phyloP scores from a whole-genome alignment of 2,888 invertebrate genomes.

The Lasioglossum morio region DNA sequence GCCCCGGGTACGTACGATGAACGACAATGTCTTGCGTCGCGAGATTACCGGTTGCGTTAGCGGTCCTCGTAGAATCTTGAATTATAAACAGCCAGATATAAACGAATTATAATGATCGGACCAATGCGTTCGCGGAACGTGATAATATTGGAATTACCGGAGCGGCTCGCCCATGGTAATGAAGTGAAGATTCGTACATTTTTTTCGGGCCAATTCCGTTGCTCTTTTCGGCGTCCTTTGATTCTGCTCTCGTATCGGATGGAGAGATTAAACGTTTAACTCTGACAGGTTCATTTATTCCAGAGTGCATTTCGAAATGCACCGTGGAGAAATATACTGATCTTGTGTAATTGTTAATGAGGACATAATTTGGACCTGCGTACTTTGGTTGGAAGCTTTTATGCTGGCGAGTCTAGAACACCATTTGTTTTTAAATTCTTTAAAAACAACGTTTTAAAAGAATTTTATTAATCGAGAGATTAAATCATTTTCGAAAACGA shows the following conservation, averaged over 20 bases:
- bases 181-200: background rate
- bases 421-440: background rate
- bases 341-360: background rate
- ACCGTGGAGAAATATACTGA: background rate
- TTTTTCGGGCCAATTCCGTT: background rate
- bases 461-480: background rate
- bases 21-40: conserved; percentile 74
- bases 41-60: conserved; percentile 76
- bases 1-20: conserved; percentile 76
- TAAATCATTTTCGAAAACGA: background rate
- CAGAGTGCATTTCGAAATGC: background rate
- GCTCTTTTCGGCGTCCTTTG: conserved; percentile 3
- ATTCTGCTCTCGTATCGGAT: background rate
- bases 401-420: background rate
- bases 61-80: background rate
- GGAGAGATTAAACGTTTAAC: background rate
- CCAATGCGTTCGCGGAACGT: background rate
- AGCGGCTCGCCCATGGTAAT: background rate
- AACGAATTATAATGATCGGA: conserved; percentile 10
- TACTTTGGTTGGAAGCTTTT: background rate
- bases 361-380: background rate
- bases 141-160: conserved; percentile 17
- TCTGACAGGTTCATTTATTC: background rate
- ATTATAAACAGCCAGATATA: conserved; percentile 6
- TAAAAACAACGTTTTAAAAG: background rate